Evolutionary conservation across 2,113 vertebrate species (phyloP), one percentile per base, ranked within the genome.

Genomic region (Laticauda colubrina): DNA sequence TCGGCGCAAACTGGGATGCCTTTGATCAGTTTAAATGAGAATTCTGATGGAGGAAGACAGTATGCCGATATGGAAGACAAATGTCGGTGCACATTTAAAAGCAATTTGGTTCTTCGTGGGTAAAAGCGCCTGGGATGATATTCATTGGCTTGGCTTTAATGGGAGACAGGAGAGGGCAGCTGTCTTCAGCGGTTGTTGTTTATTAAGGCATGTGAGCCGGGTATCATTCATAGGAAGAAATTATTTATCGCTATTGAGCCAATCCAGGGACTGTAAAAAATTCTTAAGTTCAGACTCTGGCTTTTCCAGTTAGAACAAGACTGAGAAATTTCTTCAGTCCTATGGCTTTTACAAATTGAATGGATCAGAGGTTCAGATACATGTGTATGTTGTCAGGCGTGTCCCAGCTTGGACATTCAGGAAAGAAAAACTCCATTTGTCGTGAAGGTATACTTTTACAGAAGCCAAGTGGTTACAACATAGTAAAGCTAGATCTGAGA

Each of bases 1-100:
- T 92, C 39, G 11, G 43, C 20, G 48, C 45, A 55, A 75, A n/a
- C 54, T n/a, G 34, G 15, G 59, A 57, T 39, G 21, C 91, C 57
- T 94, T 94, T 92, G 90, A 86, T 94, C 75, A 69, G 4, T 89
- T 93, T 90, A 85, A 94, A 94, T 92, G 91, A 92, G 51, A 92
- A 92, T 87, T 89, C 75, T 92, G 81, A 64, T 34, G 56, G 75
- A 75, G 55, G 56, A 90, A 34, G 88, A 69, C 90, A 87, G 0
- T 20, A 21, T 75, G 55, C 15, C 43, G 43, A 34, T 1, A 1
- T 29, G 10, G 89, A 95, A 89, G 20, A 91, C 51, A 45, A 81
- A 51, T 91, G 39, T 91, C 54, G 4, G 57, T 91, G 92, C n/a
- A 23, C 29, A 26, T 86, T 57, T 85, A 92, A 14, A 93, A 92